A percentile compares a stretch with the other conserved stretches of the same genome.
phyloP scores from a whole-genome alignment of 1,140 invertebrate genomes.

The Dendrolimus punctatus region DNA sequence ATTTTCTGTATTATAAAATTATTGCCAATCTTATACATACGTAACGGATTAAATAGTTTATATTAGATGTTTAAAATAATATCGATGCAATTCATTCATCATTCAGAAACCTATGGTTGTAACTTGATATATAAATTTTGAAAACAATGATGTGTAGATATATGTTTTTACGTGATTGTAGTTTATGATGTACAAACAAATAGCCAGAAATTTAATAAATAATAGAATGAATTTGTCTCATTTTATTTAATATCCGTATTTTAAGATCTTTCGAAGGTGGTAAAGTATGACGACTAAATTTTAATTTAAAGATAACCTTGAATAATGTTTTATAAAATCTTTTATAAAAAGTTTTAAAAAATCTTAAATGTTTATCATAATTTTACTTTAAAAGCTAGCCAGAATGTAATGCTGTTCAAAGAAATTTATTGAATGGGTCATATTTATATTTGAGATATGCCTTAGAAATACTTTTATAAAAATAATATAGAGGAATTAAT shows the following conservation, averaged over 20 bases:
- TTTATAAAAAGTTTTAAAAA: no score
- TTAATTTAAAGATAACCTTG: no score
- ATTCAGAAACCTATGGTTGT: constrained; percentile 66
- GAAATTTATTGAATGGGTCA: no score
- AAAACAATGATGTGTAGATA: constrained; percentile 56
- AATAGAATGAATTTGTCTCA: constrained; percentile 35
- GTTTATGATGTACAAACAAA: constrained; percentile 60
- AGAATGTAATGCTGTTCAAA: no score
- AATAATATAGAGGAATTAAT: no score
- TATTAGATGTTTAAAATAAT: constrained; percentile 22
- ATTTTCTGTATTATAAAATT: no score
- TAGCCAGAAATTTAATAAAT: constrained; percentile 59
- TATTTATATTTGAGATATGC: no score
- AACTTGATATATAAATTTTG: constrained; percentile 59
- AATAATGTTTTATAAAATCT: no score
- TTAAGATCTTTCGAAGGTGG: background rate
- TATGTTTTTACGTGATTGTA: constrained; percentile 68
- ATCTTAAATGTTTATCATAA: no score
- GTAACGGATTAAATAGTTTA: constrained; percentile 8
- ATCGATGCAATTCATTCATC: constrained; percentile 38
- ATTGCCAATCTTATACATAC: background rate
- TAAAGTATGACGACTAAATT: no score
- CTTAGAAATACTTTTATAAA: no score
- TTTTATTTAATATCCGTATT: constrained; percentile 11
- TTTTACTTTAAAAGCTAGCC: no score